Conservation (phyloP, 2,113 vertebrate genomes). For the Tachycineta bicolor region DNA sequence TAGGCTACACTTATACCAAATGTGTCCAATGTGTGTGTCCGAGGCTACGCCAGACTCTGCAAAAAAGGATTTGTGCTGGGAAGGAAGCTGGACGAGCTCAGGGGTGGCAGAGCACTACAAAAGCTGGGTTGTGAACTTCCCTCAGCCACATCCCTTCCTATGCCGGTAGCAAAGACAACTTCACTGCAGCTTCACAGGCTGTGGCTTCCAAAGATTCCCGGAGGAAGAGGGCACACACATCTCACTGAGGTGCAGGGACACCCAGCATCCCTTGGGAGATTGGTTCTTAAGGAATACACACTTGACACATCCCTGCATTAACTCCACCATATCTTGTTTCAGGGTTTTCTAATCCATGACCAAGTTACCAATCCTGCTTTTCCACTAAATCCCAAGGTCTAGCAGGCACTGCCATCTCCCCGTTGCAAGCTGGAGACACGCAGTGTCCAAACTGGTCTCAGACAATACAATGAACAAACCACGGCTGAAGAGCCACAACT, state of each 20-base stretch:
- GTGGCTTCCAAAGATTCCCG: not conserved
- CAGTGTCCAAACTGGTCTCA: not conserved
- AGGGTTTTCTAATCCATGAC: not conserved
- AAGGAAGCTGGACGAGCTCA: not conserved
- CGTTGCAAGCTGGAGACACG: accelerated
- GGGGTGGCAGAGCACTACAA: not conserved
- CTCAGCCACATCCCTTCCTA: not conserved
- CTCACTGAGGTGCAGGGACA: not conserved
- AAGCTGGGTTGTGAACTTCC: not conserved
- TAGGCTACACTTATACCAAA: not conserved
- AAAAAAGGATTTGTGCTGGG: not conserved
- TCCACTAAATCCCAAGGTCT: not conserved
- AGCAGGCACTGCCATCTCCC: not conserved
- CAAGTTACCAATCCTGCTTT: not conserved
- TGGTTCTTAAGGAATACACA: not conserved
- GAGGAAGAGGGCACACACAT: not conserved
- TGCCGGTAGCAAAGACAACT: not conserved
- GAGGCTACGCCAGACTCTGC: not conserved
- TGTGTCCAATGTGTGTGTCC: not conserved
- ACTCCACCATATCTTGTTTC: not conserved
- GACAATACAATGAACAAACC: not conserved
- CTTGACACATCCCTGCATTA: not conserved
- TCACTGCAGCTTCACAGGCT: not conserved
- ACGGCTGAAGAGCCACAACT: not conserved
- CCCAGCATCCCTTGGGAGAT: not conserved